phyloP scores from a whole-genome alignment of 1,140 invertebrate species.

The Drosophila oshimai region DNA sequence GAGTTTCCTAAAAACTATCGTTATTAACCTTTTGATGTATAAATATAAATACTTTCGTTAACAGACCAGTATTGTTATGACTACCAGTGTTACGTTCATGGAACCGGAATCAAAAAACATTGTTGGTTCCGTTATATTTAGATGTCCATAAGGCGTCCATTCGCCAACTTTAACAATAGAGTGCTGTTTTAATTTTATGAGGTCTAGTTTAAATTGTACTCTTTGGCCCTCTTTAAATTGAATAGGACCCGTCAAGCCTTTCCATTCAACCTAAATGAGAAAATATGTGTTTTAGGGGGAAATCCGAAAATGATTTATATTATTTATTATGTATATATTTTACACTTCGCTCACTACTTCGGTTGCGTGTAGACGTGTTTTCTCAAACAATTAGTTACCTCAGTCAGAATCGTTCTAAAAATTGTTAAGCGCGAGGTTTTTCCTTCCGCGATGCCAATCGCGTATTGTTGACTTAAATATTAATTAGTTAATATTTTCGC shows the following conservation, averaged over 20 bases:
- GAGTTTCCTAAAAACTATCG: slow-evolving; percentile 88
- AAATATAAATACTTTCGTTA: not conserved
- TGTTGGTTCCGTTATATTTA: slow-evolving; percentile 92
- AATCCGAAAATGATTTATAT: too few species aligned
- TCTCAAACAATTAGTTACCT: too few species aligned
- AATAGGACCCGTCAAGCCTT: slow-evolving; percentile 94
- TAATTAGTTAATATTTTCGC: not conserved
- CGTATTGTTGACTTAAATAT: too few species aligned
- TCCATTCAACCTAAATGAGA: slow-evolving; percentile 71
- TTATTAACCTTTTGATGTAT: not conserved
- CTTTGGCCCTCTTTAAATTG: slow-evolving; percentile 93
- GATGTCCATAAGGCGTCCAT: slow-evolving; percentile 89
- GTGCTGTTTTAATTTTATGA: slow-evolving; percentile 91
- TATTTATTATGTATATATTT: too few species aligned
- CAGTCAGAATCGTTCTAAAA: too few species aligned
- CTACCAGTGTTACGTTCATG: slow-evolving; percentile 92
- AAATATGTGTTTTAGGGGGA: not conserved
- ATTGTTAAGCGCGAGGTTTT: too few species aligned
- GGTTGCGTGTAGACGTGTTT: too few species aligned
- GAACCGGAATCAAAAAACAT: slow-evolving; percentile 92
- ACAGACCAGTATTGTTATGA: slow-evolving; percentile 77
- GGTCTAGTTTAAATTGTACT: slow-evolving; percentile 92
- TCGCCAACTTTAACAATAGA: slow-evolving; percentile 88
- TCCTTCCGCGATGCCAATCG: too few species aligned
- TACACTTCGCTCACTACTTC: too few species aligned